phyloP scores from a whole-genome alignment of 2,797 vertebrate species.

The Sebastes cheni region DNA sequence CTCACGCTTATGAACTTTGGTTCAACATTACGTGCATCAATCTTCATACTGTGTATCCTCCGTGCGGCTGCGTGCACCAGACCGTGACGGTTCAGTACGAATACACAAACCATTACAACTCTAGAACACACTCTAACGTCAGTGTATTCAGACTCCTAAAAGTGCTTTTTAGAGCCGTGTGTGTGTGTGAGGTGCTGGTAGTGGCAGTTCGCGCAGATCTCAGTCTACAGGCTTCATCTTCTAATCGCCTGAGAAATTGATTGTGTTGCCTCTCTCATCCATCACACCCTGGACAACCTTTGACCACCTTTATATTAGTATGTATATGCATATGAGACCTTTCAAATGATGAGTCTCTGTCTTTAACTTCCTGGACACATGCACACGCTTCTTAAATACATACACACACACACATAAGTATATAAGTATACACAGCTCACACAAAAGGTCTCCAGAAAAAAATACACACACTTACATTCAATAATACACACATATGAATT shows the following conservation, averaged over 20 bases:
- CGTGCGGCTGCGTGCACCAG: no score
- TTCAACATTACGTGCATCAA: background rate
- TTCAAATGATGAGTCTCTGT: constrained; percentile 21
- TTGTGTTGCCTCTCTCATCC: constrained; percentile 48
- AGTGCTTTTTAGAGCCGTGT: background rate
- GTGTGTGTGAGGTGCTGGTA: background rate
- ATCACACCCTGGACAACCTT: constrained; percentile 41
- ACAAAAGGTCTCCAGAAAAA: background rate
- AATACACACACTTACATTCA: background rate
- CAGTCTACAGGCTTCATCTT: constrained; percentile 26
- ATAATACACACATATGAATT: constrained; percentile 18
- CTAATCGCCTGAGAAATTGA: constrained; percentile 49
- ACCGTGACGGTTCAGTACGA: background rate
- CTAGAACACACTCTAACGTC: background rate
- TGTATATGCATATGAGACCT: constrained; percentile 70
- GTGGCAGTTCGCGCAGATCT: background rate
- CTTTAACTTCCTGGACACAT: constrained; percentile 6
- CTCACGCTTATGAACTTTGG: background rate
- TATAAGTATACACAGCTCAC: background rate
- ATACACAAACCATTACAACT: background rate
- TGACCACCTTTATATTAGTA: constrained; percentile 48
- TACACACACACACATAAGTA: background rate
- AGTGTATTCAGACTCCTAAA: background rate
- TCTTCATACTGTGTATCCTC: no score
- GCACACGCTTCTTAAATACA: background rate